A percentile compares a stretch with the other conserved stretches of the same genome.
These are phyloP conservation scores for Cacoxenus indagator DNA, from an alignment of 2,888 invertebrate species.

Conservation along the genomic window DNA sequence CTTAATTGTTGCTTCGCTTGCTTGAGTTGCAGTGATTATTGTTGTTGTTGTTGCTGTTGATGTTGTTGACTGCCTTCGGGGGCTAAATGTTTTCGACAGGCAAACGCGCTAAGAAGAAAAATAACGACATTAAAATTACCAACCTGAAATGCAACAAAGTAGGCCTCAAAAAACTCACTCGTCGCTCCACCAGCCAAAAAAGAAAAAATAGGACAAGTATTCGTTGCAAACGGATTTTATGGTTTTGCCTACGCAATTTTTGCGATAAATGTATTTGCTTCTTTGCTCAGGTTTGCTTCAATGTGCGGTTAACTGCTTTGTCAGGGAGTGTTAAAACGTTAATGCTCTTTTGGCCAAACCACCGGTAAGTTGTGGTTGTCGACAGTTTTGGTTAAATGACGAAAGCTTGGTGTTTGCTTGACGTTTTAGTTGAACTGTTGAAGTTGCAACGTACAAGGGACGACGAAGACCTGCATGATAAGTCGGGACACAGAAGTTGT, in stretches of 20 bases:
- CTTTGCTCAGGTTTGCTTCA: background rate
- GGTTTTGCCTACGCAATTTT: conserved; percentile 14
- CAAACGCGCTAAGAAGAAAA: background rate
- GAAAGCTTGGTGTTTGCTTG: too few species aligned
- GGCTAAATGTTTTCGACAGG: background rate
- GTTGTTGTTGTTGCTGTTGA: background rate
- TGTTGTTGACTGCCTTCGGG: background rate
- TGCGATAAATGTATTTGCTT: background rate
- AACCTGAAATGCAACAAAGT: background rate
- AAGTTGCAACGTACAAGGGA: too few species aligned
- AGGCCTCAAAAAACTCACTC: background rate
- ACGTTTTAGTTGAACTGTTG: too few species aligned
- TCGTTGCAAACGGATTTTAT: conserved; percentile 11
- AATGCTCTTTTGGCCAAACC: too few species aligned
- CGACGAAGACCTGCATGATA: too few species aligned
- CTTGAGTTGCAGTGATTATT: background rate
- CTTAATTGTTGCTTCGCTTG: background rate
- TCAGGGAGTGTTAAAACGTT: conserved; percentile 59
- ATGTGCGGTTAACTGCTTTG: conserved; percentile 54
- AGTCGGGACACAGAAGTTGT: too few species aligned
- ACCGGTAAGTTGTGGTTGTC: too few species aligned
- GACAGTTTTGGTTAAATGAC: too few species aligned
- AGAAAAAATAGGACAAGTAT: background rate
- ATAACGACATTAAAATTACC: background rate
- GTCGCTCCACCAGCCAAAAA: background rate